Percentiles rank a stretch among this genome's conserved stretches.
Conservation (phyloP, 1,140 invertebrate species). For the Diachasmimorpha longicaudata region DNA sequence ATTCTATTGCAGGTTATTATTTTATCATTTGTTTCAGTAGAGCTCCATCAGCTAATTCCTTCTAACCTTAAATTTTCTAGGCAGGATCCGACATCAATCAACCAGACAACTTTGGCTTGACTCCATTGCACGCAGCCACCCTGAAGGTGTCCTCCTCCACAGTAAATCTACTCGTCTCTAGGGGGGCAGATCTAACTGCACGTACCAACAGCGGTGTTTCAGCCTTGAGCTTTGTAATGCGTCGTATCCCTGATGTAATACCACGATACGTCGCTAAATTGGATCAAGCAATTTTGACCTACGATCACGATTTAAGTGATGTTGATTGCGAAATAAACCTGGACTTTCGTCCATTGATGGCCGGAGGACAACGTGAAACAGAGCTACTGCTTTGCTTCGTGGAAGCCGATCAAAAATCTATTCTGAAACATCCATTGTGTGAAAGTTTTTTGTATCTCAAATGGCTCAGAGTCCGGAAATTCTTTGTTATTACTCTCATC, state of each 20-base stretch:
- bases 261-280: slow-evolving; percentile 73
- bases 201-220: slow-evolving; percentile 81
- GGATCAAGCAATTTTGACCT: slow-evolving; percentile 77
- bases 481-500: slow-evolving; percentile 79
- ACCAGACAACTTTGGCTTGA: slow-evolving; percentile 80
- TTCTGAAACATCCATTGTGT: slow-evolving; percentile 80
- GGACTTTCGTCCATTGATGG: slow-evolving; percentile 75
- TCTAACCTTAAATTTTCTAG: slow-evolving; percentile 50
- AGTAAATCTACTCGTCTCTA: slow-evolving; percentile 75
- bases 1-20: slow-evolving; percentile 59
- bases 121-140: slow-evolving; percentile 81
- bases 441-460: slow-evolving; percentile 83
- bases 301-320: slow-evolving; percentile 82
- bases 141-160: slow-evolving; percentile 81
- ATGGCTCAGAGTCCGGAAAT: slow-evolving; percentile 83
- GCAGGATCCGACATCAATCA: slow-evolving; percentile 79
- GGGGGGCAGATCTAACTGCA: slow-evolving; percentile 82
- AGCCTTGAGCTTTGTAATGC: slow-evolving; percentile 79
- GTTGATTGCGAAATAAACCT: slow-evolving; percentile 82
- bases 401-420: slow-evolving; percentile 75
- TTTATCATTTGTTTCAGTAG: not conserved
- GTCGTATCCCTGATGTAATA: slow-evolving; percentile 80
- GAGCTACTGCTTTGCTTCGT: slow-evolving; percentile 77
- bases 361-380: slow-evolving; percentile 71
- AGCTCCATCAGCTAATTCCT: not conserved